Base-by-base conservation (phyloP, 1,140 invertebrate species). In the Solenopsis invicta region DNA sequence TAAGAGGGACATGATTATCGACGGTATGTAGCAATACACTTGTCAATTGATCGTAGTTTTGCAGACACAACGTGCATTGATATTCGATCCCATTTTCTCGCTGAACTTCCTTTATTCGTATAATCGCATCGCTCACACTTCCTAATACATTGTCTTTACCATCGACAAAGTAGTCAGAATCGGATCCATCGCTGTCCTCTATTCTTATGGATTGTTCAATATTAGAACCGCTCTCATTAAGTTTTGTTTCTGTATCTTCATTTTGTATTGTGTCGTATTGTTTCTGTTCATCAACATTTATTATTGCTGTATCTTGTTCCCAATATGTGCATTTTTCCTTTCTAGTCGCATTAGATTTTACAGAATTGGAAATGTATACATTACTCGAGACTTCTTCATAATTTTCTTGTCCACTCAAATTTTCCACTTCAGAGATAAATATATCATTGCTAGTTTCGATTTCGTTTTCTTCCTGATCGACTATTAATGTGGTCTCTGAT, bases 51-150 rank as follows among this genome's bases (percentile, higher is more conserved):
- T 92, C 69, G 48, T 94, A 95, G 82, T 94, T 94, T 66, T 94
- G 92, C 13, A 92, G 71, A 75, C 94, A 95, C 1, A 95, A 61
- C 0, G 94, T 95, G 45, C 95, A 95, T 24, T 95, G 95, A 80
- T 94, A 95, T 45, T 93, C 90, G n/a, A 92, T 92, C 0, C 92
- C 90, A 8, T 88, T 88, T 4, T 91, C 90, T 0, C 80, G 78
- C 69, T 92, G 93, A 9, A 95, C 93, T 84, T 95, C 95, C 37
- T 94, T 95, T 66, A 95, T 94, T 87, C 93, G 90, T 1, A 93
- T 94, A 67, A 95, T 92, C 4, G 94, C 94, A 18, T 95, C 94
- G 52, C 94, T 95, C 4, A 95, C 59, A 75, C 93, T 94, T 0
- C 94, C 94, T 9, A 95, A 85, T 52, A 95, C 80, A 50, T 94